A percentile compares a stretch with the other conserved stretches of the same genome.
Evolutionary conservation across 2,888 invertebrate species (phyloP).

Genomic region (Dasypolia templi): DNA sequence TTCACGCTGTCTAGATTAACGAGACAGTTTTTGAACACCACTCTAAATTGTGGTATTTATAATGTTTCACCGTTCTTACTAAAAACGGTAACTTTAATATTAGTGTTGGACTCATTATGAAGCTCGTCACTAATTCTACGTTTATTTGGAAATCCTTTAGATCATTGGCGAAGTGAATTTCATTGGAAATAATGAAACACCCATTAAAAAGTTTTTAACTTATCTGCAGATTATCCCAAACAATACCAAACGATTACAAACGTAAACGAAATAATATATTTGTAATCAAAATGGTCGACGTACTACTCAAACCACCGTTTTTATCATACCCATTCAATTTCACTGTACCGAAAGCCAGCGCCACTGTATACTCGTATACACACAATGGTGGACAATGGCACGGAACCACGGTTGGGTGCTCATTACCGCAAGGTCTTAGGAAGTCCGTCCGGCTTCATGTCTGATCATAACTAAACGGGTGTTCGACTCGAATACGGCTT

Average conservation of each 20-base stretch:
- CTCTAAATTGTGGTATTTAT: constrained; percentile 34
- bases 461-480: constrained; percentile 59
- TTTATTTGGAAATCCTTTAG: background rate
- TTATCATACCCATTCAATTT: constrained; percentile 52
- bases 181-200: background rate
- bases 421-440: constrained; percentile 64
- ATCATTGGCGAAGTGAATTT: background rate
- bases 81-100: constrained; percentile 22
- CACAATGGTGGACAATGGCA: constrained; percentile 60
- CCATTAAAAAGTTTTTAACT: background rate
- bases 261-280: background rate
- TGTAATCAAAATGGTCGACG: background rate
- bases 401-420: constrained; percentile 63
- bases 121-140: background rate
- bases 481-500: constrained; percentile 51
- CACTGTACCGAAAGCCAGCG: constrained; percentile 41
- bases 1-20: constrained; percentile 58
- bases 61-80: constrained; percentile 13
- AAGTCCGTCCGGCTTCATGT: constrained; percentile 66
- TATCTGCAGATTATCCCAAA: background rate
- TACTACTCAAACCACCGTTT: constrained; percentile 34
- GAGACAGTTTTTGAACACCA: constrained; percentile 50
- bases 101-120: constrained; percentile 7
- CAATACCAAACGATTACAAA: background rate
- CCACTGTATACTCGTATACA: constrained; percentile 25